Evolutionary conservation across 2,888 invertebrate species (phyloP).

Genomic region (Catocala nupta): DNA sequence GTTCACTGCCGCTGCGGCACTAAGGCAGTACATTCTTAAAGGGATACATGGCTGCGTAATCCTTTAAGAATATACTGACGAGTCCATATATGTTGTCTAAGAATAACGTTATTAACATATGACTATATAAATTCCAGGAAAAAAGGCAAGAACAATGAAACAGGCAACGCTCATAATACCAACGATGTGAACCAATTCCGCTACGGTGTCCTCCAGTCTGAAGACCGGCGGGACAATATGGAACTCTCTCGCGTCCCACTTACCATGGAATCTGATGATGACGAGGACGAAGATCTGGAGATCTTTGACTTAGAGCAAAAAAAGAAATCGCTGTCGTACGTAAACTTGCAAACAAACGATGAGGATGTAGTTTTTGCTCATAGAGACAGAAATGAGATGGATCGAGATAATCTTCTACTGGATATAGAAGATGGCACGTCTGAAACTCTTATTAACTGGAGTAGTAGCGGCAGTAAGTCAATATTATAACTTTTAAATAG

Average conservation of each 20-base stretch:
- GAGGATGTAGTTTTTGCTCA: constrained; percentile 72
- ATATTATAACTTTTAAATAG: constrained; percentile 68
- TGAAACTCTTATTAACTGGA: constrained; percentile 80
- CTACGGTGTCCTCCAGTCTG: constrained; percentile 83
- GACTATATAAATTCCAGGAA: constrained; percentile 67
- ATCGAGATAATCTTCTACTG: constrained; percentile 73
- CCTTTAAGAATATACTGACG: too few relatives aligned
- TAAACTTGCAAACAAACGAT: constrained; percentile 77
- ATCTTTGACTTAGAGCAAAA: constrained; percentile 83
- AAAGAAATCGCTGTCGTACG: constrained; percentile 79
- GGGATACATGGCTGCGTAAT: too few relatives aligned
- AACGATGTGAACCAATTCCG: constrained; percentile 81
- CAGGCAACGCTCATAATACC: constrained; percentile 65
- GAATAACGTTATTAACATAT: not conserved
- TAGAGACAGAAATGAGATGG: constrained; percentile 57
- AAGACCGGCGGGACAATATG: constrained; percentile 77
- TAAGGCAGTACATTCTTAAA: too few relatives aligned
- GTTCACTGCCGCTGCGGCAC: too few relatives aligned
- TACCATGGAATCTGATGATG: constrained; percentile 84
- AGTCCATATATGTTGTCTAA: too few relatives aligned
- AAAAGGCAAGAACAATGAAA: constrained; percentile 71
- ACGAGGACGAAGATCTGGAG: constrained; percentile 83
- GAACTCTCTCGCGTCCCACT: constrained; percentile 80
- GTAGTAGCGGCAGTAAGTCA: constrained; percentile 74
- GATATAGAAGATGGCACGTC: constrained; percentile 78